Conservation (phyloP, 2,797 vertebrate species). For the Gambusia yucatana region DNA sequence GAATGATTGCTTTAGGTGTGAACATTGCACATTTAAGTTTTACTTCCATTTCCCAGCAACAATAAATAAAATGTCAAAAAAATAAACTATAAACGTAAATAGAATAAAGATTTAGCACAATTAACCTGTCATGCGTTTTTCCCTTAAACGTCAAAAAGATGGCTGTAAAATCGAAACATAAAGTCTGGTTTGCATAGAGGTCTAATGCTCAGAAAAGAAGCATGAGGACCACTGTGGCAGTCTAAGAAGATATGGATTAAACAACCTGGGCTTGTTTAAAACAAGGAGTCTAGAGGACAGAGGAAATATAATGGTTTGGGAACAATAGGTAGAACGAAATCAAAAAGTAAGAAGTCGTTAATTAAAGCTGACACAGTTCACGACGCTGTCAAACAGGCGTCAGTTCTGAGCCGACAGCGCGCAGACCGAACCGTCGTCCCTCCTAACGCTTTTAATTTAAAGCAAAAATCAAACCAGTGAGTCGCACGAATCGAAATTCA, state of each 20-base stretch:
- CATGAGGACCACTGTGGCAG: constrained; percentile 12
- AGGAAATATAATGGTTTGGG: background rate
- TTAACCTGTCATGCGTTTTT: background rate
- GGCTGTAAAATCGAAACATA: background rate
- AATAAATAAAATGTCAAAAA: background rate
- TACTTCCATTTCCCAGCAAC: background rate
- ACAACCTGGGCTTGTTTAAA: background rate
- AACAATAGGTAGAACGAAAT: background rate
- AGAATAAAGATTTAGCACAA: background rate
- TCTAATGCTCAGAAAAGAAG: background rate
- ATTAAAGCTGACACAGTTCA: constrained; percentile 8
- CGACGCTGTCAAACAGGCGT: background rate
- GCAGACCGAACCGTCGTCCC: background rate
- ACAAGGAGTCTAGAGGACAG: background rate
- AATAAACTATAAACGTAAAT: background rate
- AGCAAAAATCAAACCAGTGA: constrained; percentile 1
- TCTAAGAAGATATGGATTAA: constrained; percentile 15
- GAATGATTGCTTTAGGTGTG: background rate
- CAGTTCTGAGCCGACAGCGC: background rate
- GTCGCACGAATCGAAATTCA: background rate
- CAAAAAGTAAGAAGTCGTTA: background rate
- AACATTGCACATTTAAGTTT: background rate
- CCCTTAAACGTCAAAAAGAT: background rate
- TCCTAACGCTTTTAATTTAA: background rate
- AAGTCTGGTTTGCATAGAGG: constrained; percentile 4